Percentiles rank a stretch among this genome's conserved stretches.
These are phyloP conservation scores for Myotis davidii DNA, from an alignment of 2,113 vertebrate genomes.

Conservation along the genomic window DNA sequence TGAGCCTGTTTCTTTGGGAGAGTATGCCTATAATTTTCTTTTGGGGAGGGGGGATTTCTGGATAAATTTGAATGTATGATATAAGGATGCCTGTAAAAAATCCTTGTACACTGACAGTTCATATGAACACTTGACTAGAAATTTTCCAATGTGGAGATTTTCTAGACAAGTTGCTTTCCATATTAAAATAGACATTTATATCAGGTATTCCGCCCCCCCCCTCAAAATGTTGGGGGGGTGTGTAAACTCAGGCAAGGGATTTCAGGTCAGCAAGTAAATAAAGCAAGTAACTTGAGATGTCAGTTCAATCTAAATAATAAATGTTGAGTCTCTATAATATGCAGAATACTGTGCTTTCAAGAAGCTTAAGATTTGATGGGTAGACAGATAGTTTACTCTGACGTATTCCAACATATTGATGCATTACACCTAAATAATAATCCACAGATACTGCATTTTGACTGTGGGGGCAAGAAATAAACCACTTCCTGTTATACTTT, in stretches of 20 bases:
- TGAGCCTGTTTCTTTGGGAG: not conserved
- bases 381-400: not conserved
- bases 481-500: not conserved
- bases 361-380: not conserved
- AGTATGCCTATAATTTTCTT: not conserved
- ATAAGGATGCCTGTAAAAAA: not conserved
- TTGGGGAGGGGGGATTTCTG: not conserved
- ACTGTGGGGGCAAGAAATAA: not conserved
- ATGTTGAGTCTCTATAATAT: not conserved
- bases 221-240: not conserved
- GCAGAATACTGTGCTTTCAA: not conserved
- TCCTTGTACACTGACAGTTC: not conserved
- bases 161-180: not conserved
- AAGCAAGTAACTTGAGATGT: not conserved
- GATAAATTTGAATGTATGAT: not conserved
- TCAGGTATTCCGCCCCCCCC: not conserved
- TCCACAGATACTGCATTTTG: not conserved
- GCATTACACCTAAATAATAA: not conserved
- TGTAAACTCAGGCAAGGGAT: not conserved
- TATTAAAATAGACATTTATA: not conserved
- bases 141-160: not conserved
- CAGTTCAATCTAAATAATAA: not conserved
- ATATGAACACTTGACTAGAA: not conserved
- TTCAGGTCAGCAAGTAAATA: not conserved
- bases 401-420: not conserved